phyloP scores from a whole-genome alignment of 2,888 invertebrate species.

The Nysson spinosus region DNA sequence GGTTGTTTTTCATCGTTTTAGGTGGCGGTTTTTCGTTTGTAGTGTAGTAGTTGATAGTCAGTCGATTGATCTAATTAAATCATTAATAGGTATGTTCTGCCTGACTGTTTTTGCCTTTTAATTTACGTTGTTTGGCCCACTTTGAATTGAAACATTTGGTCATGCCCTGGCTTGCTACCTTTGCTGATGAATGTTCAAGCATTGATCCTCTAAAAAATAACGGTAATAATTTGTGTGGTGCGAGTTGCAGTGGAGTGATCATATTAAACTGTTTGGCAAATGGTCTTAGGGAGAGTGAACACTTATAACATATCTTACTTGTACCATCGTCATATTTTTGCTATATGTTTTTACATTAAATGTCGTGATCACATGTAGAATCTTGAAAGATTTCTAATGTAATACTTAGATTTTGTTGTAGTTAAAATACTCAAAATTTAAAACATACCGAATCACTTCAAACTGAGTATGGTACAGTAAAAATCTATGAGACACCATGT shows the following conservation, averaged over 20 bases:
- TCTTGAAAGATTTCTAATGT: too few species aligned
- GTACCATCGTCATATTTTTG: too few species aligned
- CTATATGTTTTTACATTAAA: too few species aligned
- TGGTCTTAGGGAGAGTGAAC: slow-evolving; percentile 8
- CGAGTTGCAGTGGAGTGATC: slow-evolving; percentile 50
- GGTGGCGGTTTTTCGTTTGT: slow-evolving; percentile 43
- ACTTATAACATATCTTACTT: too few species aligned
- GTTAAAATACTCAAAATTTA: too few species aligned
- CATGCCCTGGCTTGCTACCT: slow-evolving; percentile 37
- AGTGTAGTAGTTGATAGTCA: slow-evolving; percentile 42
- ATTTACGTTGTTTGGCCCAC: slow-evolving; percentile 38
- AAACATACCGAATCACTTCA: not conserved
- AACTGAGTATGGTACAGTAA: not conserved
- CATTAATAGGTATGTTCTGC: slow-evolving; percentile 58
- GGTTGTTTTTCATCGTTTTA: slow-evolving; percentile 38
- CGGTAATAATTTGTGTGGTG: slow-evolving; percentile 48
- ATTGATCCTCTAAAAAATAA: slow-evolving; percentile 24
- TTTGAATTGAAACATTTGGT: slow-evolving; percentile 34
- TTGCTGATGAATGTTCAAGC: slow-evolving; percentile 26
- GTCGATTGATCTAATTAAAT: slow-evolving; percentile 36
- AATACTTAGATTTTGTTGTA: too few species aligned
- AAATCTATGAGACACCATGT: not conserved
- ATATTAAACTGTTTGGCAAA: slow-evolving; percentile 24
- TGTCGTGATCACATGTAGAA: too few species aligned
- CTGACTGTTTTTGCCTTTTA: slow-evolving; percentile 38